Percentiles rank a stretch among this genome's conserved stretches.
Evolutionary conservation across 2,888 invertebrate species (phyloP).

Genomic region (Amphipyra tragopoginis): DNA sequence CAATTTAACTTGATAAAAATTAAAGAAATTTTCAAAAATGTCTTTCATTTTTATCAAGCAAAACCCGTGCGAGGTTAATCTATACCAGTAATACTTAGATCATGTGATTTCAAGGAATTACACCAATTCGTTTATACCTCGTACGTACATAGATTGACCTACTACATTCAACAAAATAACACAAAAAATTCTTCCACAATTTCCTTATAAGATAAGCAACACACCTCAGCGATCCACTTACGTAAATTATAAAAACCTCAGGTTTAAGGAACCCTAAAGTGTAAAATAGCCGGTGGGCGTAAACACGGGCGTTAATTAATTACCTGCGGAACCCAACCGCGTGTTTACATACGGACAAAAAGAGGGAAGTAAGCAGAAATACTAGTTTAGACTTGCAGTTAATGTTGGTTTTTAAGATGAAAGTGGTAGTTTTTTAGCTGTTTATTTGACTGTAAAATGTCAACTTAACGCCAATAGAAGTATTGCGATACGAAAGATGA

Average conservation of each 20-base stretch:
- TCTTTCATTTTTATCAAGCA: no score
- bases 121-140: no score
- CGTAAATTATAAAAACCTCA: slow-evolving; percentile 46
- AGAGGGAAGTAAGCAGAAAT: slow-evolving; percentile 32
- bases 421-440: background rate
- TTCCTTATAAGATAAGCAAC: slow-evolving; percentile 24
- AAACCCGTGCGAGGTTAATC: no score
- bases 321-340: slow-evolving; percentile 55
- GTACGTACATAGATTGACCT: background rate
- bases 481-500: no score
- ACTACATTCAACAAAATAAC: background rate
- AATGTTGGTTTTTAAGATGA: slow-evolving; percentile 22
- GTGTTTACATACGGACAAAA: slow-evolving; percentile 63
- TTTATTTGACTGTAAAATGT: background rate
- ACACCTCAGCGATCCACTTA: slow-evolving; percentile 28
- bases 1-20: no score
- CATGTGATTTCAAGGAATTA: no score
- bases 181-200: slow-evolving; percentile 23
- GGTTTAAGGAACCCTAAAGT: slow-evolving; percentile 52
- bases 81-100: no score
- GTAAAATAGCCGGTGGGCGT: slow-evolving; percentile 58
- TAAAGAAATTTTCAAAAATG: no score
- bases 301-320: slow-evolving; percentile 63
- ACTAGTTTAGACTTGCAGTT: slow-evolving; percentile 38
- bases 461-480: no score